A percentile compares a stretch with the other conserved stretches of the same genome.
phyloP scores from a whole-genome alignment of 2,888 invertebrate species.

The Lasius platythorax region DNA sequence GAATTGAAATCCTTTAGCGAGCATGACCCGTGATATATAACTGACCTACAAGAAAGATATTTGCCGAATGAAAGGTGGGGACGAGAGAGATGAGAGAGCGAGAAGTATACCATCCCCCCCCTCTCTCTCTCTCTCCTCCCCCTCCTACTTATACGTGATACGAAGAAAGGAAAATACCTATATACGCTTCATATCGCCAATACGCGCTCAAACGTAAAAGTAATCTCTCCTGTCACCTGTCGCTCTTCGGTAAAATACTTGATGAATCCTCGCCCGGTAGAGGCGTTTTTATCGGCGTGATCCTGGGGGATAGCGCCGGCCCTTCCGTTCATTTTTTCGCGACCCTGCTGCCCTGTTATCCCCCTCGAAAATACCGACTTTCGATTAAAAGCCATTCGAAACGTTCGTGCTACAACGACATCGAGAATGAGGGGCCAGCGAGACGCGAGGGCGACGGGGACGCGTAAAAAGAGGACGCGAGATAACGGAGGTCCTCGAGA shows the following conservation, averaged over 20 bases:
- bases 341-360: conserved; percentile 32
- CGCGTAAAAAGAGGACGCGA: not conserved
- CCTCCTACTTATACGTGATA: conserved; percentile 1
- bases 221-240: conserved; percentile 76
- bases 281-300: conserved; percentile 71
- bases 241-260: conserved; percentile 70
- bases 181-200: conserved; percentile 39
- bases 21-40: conserved; percentile 46
- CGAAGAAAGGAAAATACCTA: conserved; percentile 28
- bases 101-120: not conserved
- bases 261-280: conserved; percentile 68
- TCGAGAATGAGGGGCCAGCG: conserved; percentile 27
- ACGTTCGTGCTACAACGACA: conserved; percentile 36
- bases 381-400: conserved; percentile 73
- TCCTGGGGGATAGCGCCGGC: conserved; percentile 51
- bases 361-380: conserved; percentile 63
- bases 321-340: conserved; percentile 33
- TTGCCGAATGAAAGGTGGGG: conserved; percentile 39
- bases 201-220: conserved; percentile 66
- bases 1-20: conserved; percentile 61
- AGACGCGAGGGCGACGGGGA: not conserved
- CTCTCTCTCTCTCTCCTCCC: not conserved
- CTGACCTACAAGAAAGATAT: conserved; percentile 60
- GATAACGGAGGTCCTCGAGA: conserved; percentile 26
- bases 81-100: conserved; percentile 1